Base-by-base conservation (phyloP, 2,113 vertebrate species). In the Ranitomeya imitator region DNA sequence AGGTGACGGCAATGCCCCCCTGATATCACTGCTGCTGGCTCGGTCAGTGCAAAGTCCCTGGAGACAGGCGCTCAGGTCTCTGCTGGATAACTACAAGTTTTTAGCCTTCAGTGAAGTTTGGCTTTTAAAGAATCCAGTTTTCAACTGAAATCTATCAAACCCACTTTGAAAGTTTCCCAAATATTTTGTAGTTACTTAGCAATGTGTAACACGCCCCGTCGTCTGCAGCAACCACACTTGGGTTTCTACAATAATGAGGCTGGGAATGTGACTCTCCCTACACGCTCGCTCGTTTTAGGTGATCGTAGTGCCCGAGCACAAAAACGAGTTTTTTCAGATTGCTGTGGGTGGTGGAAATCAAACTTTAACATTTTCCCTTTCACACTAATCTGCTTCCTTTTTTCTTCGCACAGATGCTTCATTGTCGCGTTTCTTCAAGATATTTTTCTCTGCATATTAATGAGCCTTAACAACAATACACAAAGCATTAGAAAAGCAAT, bases 151-250 rank as follows among this genome's bases (percentile, higher is more conserved):
- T 67, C 45, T 54, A n/a, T 51, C 80, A 84, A 84, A 26, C 54
- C 45, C 9, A 59, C 54, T 76, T 31, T 45, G 61, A 52, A 45
- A 23, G 19, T 52, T 45, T 83, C 60, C 65, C 52, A 86, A 86
- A 86, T 79, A 86, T 78, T 86, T 86, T 78, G 8, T 23, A 77
- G 85, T 86, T 78, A 67, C 74, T 86, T 86, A 67, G 74, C 85
- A 79, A 86, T 67, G 21, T 37, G 60, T 26, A 16, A 79, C 85
- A 79, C 59, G 59, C 84, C 84, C 84, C 73, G 45, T 76, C 45
- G 5, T 51, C 73, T 78, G 85, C 51, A 86, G 76, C 21, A 85
- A 59, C 51, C 54, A 37, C 52, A 54, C 83, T 45, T 52, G 79
- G 31, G 76, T 86, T 57, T 65, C 74, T 76, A 26, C 13, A 79